A percentile compares a stretch with the other conserved stretches of the same genome.
phyloP scores from a whole-genome alignment of 2,888 invertebrate species.

The Lithophane ornitopus region DNA sequence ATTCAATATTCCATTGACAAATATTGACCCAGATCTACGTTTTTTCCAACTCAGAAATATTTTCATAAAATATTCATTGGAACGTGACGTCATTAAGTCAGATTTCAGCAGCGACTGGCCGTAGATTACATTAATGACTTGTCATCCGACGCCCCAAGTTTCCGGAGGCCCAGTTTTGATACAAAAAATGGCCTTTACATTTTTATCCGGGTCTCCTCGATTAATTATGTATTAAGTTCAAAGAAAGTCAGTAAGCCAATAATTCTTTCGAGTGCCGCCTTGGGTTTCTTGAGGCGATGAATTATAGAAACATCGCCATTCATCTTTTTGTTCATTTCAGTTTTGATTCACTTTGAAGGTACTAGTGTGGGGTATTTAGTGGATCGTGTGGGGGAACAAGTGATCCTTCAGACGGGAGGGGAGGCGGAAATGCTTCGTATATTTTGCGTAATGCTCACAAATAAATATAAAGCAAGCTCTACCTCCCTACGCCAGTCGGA shows the following conservation, averaged over 20 bases:
- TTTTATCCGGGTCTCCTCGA: constrained; percentile 52
- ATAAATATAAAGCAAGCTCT: constrained; percentile 58
- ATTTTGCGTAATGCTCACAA: constrained; percentile 59
- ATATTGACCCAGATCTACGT: constrained; percentile 16
- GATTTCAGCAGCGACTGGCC: constrained; percentile 39
- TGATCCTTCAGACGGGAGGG: constrained; percentile 58
- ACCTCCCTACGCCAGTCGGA: constrained; percentile 24
- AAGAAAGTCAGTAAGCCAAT: constrained; percentile 69
- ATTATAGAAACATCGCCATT: constrained; percentile 55
- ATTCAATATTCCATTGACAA: constrained; percentile 19
- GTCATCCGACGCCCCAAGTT: constrained; percentile 55
- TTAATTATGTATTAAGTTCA: constrained; percentile 71
- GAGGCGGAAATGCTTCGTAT: constrained; percentile 35
- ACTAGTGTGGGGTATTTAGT: constrained; percentile 49
- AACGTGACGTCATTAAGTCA: constrained; percentile 50
- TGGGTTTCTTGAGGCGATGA: constrained; percentile 45
- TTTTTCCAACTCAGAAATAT: constrained; percentile 11
- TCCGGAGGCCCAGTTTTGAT: constrained; percentile 40
- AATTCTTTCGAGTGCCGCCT: constrained; percentile 60
- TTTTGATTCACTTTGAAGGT: constrained; percentile 51
- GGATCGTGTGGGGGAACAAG: constrained; percentile 61
- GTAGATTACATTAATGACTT: constrained; percentile 63
- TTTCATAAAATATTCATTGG: constrained; percentile 54
- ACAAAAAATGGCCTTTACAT: constrained; percentile 57
- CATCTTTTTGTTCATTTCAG: constrained; percentile 51